These are phyloP conservation scores for Petaurus breviceps DNA, from an alignment of 2,113 vertebrate genomes.

Conservation along the genomic window DNA sequence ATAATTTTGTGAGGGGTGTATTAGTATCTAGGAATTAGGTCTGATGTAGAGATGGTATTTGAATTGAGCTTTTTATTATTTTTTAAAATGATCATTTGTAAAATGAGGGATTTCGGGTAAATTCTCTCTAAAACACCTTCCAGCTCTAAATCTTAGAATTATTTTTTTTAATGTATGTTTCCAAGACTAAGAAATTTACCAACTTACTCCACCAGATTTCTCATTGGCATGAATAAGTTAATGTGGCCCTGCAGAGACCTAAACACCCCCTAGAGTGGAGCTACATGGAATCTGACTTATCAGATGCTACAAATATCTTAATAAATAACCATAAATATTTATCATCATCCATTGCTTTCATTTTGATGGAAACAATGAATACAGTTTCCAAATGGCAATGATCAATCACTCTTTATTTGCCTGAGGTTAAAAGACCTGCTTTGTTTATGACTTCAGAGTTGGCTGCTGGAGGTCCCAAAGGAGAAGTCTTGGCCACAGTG, in stretches of 20 bases:
- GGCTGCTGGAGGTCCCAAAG: constrained; percentile 42
- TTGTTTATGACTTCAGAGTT: constrained; percentile 37
- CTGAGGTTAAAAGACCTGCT: constrained; percentile 44
- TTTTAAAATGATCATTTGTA: no score
- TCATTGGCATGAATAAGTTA: neutral
- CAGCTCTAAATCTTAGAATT: neutral
- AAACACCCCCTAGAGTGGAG: neutral
- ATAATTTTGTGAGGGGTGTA: neutral
- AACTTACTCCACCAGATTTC: neutral
- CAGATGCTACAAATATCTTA: constrained; percentile 28
- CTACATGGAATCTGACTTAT: neutral
- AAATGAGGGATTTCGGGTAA: no score
- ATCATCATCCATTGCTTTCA: constrained; percentile 41
- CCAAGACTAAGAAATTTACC: neutral
- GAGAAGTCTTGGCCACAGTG: neutral
- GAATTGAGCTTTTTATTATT: neutral
- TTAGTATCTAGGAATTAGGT: neutral
- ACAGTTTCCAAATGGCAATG: constrained; percentile 49
- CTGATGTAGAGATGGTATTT: neutral
- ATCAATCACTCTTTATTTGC: constrained; percentile 42
- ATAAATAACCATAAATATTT: constrained; percentile 56
- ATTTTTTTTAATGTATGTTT: neutral
- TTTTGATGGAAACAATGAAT: constrained; percentile 61
- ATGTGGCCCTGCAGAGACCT: neutral
- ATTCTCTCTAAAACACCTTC: no score